Evolutionary conservation across 2,888 invertebrate genomes (phyloP), one percentile per base, ranked within the genome.

Genomic region (Coenonympha glycerion): DNA sequence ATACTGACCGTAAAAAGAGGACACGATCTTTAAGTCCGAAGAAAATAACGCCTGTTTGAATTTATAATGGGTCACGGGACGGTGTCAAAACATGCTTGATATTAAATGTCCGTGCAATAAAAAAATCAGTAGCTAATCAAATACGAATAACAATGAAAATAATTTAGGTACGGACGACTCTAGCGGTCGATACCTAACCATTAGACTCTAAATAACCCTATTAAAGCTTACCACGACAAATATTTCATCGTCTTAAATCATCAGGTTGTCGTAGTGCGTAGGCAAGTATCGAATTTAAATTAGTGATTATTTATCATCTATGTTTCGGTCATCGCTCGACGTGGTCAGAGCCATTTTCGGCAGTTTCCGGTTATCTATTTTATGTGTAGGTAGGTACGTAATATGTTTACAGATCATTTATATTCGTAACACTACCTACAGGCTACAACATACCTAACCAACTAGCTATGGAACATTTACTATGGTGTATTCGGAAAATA

Each of bases 261-360:
- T 68, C 61, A 61, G 58, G 60, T 68, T 73, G 75, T 77, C 65
- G 63, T 67, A 68, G 69, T 68, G 70, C 69, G 79, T 79, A 68
- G 76, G 76, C 71, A 69, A 75, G 68, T 69, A 69, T 73, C 71
- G 76, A 78, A 78, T 83, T 76, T 73, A 76, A 82, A 84, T 83
- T 76, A 78, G 75, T 69, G 67, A 73, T 77, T 71, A 81, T 82
- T 79, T 82, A 81, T 77, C 55, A 67, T 64, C 61, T 58, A 62
- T 72, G 73, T 75, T 77, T 75, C 63, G 76, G 70, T 69, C 68
- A 69, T 69, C 65, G 65, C 68, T 71, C 67, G 67, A 66, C 66
- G 63, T 66, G 60, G 61, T 60, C 62, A 60, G 63, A 65, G 61
- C 74, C 71, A 77, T 79, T 81, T 81, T 75, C 63, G 74, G 68